These are phyloP conservation scores for Oreohelix idahoensis DNA, from an alignment of 1,140 invertebrate species.

Conservation along the genomic window DNA sequence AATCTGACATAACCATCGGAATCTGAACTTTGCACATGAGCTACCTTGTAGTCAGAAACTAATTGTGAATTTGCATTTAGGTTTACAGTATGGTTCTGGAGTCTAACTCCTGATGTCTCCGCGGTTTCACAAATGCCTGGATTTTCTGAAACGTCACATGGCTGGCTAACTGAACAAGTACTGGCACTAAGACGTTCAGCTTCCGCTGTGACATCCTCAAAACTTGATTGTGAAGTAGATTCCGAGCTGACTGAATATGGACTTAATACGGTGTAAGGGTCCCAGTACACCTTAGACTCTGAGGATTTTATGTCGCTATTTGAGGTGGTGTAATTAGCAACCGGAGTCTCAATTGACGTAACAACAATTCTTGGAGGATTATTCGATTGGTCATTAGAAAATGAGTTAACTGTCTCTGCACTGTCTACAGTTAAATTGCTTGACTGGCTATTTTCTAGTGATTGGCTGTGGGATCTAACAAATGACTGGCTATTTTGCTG, in stretches of 20 bases:
- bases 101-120: neutral
- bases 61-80: neutral
- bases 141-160: neutral
- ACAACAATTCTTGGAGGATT: neutral
- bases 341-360: neutral
- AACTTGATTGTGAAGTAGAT: neutral
- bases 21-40: neutral
- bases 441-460: neutral
- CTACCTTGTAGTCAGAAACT: neutral
- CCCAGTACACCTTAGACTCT: neutral
- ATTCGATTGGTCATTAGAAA: neutral
- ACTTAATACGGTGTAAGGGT: neutral
- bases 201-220: neutral
- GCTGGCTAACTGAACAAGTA: neutral
- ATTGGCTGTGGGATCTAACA: neutral
- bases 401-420: neutral
- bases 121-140: neutral
- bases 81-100: neutral
- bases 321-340: neutral
- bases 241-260: neutral
- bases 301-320: neutral
- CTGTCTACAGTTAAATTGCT: neutral
- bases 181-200: neutral
- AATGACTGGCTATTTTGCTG: neutral
- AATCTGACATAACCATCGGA: neutral